A percentile compares a stretch with the other conserved stretches of the same genome.
These are phyloP conservation scores for Speoplatyrhinus poulsoni DNA, from an alignment of 2,113 vertebrate genomes.

Conservation along the genomic window DNA sequence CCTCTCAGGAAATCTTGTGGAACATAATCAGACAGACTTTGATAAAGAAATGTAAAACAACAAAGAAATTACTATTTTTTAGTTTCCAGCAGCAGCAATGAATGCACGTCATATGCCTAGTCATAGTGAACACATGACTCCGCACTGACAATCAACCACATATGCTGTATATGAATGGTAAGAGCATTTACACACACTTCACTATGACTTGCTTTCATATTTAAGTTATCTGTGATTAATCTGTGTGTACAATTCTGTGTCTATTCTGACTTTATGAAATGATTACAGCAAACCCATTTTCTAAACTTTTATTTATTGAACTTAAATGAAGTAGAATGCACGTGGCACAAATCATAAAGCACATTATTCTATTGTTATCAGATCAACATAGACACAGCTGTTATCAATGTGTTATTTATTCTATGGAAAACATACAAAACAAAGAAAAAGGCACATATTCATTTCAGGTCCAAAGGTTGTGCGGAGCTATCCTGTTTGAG, in stretches of 20 bases:
- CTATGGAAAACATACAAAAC: conserved; percentile 38
- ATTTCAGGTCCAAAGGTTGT: conserved; percentile 61
- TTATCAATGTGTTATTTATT: conserved; percentile 41
- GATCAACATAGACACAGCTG: conserved; percentile 29
- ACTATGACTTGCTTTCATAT: not conserved
- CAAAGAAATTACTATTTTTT: conserved; percentile 61
- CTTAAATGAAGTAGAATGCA: not conserved
- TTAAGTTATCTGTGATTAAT: not conserved
- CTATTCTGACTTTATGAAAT: not conserved
- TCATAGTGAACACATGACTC: not conserved
- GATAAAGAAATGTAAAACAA: conserved; percentile 70
- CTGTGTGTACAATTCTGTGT: too few relatives aligned
- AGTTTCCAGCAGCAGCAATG: too few relatives aligned
- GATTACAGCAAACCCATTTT: too few relatives aligned
- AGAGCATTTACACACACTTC: not conserved
- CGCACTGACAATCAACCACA: too few relatives aligned
- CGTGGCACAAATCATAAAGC: not conserved
- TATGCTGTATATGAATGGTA: too few relatives aligned
- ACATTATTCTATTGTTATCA: not conserved
- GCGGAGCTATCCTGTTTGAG: conserved; percentile 61
- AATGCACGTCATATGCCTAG: not conserved
- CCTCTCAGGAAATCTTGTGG: conserved; percentile 97
- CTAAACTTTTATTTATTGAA: too few relatives aligned
- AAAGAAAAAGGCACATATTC: conserved; percentile 44
- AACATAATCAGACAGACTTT: conserved; percentile 93